Base-by-base conservation (phyloP, 1,140 invertebrate genomes). In the Diploscapter pachys region DNA sequence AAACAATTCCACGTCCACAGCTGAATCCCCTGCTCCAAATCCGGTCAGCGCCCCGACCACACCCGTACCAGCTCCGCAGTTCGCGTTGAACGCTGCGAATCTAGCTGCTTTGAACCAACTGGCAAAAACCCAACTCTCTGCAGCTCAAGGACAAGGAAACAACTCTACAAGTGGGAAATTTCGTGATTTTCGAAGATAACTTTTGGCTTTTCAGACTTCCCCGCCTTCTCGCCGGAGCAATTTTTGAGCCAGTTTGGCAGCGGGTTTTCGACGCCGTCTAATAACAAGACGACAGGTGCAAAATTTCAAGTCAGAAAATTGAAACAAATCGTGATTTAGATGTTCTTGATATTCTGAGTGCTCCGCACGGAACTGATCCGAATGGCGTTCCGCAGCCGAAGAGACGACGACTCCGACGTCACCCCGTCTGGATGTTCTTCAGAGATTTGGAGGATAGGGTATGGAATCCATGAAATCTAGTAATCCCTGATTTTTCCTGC, bases 381-480 rank as follows among this genome's bases (percentile, higher is more conserved):
- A 74, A 74, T 52, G 74, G 69, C 59, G 63, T 76, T 6, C 75
- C 68, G n/a, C 75, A 76, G 56, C 75, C 75, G 31, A 76, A 76
- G 54, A 75, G 77, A 54, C 31, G 75, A 13, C 68, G 77, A 8
- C 74, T 78, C 49, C 61, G 77, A 3, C 59, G 77, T n/a, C 77
- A 78, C 67, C 77, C 77, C 50, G 77, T 78, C 9, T 78, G 77
- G 77, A 70, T 76, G 56, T 78, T 72, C 52, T 78, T 78, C 70
- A 78, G 63, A 57, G 77, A 78, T 72, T 66, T 78, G 13, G 77
- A 78, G 70, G 77, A 78, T 49, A 78, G 75, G 51, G 77, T 78
- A 48, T 53, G 72, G 50, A n/a, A 9, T 59, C 57, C 57, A 59
- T 9, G 9, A 59, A 59, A 13, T 13, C 57, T 13, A 13, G 57